Conservation (phyloP, 1,140 invertebrate species). For the Batillaria attramentaria region DNA sequence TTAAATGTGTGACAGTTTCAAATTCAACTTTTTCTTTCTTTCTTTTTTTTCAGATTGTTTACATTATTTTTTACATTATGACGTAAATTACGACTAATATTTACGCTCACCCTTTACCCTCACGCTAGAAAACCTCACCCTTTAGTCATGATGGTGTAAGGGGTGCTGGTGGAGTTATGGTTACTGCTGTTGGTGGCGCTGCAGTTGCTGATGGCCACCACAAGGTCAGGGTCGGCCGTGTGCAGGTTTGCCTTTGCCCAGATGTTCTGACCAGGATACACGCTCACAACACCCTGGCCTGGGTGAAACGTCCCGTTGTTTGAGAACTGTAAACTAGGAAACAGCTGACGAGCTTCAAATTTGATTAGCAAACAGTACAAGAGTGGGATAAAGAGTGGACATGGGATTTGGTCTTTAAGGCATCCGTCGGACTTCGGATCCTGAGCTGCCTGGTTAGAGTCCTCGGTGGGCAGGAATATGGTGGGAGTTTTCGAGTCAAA, state of each 20-base stretch:
- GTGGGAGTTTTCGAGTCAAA: no score
- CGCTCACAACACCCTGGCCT: slow-evolving; percentile 5
- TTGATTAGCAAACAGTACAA: neutral
- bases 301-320: neutral
- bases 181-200: neutral
- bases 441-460: no score
- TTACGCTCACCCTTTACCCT: no score
- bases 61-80: no score
- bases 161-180: neutral
- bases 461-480: no score
- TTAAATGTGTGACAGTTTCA: no score
- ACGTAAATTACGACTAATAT: no score
- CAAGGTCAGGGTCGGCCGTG: neutral
- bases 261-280: slow-evolving; percentile 6
- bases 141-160: neutral
- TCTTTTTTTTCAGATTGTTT: no score
- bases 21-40: no score
- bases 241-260: neutral
- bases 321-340: neutral
- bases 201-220: neutral
- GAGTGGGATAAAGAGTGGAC: neutral
- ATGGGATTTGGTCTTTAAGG: no score
- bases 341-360: neutral
- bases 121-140: no score
- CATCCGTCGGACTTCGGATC: no score